These are phyloP conservation scores for Podarcis lilfordi DNA, from an alignment of 2,797 vertebrate species.

Conservation along the genomic window DNA sequence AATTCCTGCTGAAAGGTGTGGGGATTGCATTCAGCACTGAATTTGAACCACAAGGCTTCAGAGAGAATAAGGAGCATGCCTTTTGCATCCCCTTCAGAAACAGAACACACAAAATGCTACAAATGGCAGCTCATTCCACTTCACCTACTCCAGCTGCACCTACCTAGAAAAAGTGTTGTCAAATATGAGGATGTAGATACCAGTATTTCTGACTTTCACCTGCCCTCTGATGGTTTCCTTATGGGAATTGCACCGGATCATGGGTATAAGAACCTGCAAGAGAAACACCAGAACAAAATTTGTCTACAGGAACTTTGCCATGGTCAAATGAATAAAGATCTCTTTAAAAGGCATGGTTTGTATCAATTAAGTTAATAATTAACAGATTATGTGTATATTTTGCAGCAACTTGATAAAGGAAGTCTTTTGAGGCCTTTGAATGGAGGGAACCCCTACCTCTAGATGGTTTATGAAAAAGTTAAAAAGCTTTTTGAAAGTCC, in stretches of 20 bases:
- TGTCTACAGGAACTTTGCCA: conserved; percentile 5
- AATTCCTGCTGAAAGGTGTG: too few species aligned
- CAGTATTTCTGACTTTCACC: conserved; percentile 87
- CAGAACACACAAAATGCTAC: neutral
- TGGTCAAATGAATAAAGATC: neutral
- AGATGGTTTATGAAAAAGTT: too few species aligned
- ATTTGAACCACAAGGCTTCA: neutral
- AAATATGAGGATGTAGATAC: conserved; percentile 92
- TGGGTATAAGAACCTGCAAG: conserved; percentile 91
- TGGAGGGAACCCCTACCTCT: too few species aligned
- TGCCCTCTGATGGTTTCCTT: conserved; percentile 92
- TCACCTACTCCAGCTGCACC: conserved; percentile 10
- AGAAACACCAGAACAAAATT: conserved; percentile 13
- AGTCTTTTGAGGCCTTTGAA: neutral
- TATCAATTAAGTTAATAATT: neutral
- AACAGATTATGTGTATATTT: neutral
- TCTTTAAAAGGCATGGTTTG: neutral
- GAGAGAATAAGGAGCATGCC: neutral
- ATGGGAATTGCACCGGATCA: conserved; percentile 93
- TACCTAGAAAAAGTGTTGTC: conserved; percentile 98
- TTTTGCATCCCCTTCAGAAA: conserved; percentile 9
- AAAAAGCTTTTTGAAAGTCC: too few species aligned
- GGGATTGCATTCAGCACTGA: neutral
- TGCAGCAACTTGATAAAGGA: neutral
- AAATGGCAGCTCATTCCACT: neutral